Evolutionary conservation across 1,140 invertebrate species (phyloP), one percentile per base, ranked within the genome.

Genomic region (Contarinia nasturtii): DNA sequence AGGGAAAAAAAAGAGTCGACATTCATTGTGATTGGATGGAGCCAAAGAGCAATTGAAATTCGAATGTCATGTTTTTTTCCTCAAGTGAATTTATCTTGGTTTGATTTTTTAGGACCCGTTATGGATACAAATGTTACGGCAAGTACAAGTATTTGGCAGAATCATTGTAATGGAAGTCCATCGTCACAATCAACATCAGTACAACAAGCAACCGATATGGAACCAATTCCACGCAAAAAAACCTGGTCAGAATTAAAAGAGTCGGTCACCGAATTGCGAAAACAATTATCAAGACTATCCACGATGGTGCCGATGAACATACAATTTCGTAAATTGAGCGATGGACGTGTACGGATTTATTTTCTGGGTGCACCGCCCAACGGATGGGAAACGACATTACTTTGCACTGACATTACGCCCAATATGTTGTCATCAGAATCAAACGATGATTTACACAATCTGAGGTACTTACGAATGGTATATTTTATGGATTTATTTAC

Each of bases 321-420:
- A 54, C 76, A 79, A 15, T 92, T 93, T 66, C 69, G 86, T 42
- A 75, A 72, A 47, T 65, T 86, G 21, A 72, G 74, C 21, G 82
- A 84, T 66, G 82, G 81, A 44, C 75, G 79, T 48, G 80, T 72
- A 36, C 74, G 87, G 57, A 79, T 93, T 55, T 95, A 93, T 67
- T 94, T 93, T 64, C 70, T 95, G 15, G 82, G 86, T 51, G 82
- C 82, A 12, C 80, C 82, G 0, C 74, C 76, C 12, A 86, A 85
- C 55, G 79, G 81, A 18, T 82, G 86, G 73, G 88, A 93, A 60
- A 88, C 83, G 2, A 92, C 88, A 0, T 62, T 95, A 7, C 67
- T 92, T 1, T 93, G 83, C 59, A 76, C 80, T 3, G 90, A 94
- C 62, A 72, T 94, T 15, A 71, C 76, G 43, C 34, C 60, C 17